Evolutionary conservation across 2,888 invertebrate genomes (phyloP), one percentile per base, ranked within the genome.

Genomic region (Orthosia cruda): DNA sequence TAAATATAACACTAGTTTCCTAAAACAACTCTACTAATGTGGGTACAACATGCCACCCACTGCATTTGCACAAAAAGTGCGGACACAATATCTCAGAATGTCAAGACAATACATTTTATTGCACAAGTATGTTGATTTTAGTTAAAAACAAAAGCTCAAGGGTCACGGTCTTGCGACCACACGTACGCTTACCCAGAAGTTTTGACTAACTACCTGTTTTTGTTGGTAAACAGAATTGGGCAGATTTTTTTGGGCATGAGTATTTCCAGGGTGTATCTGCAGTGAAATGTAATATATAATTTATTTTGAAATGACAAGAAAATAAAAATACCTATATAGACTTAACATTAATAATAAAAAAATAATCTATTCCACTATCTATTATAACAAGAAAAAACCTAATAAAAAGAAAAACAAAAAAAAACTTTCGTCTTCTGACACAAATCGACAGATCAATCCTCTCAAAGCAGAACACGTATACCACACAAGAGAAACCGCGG

Each of bases 101-200:
- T 79, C 85, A 83, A 80, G 81, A 89, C 90, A 91, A 91, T 87
- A 84, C 76, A 83, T 86, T 87, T 88, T 86, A 87, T 86, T 86
- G 88, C 89, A 81, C 83, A 89, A 88, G 86, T 81, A 91, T 95
- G 93, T 95, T 94, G 92, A 91, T 86, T 92, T 93, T 91, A 71
- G 77, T 83, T 88, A 87, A 88, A 91, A 89, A 87, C 89, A 91
- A 82, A 86, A 88, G 86, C 58, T 57, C 54, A 74, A 73, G 80
- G 89, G 90, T 89, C 87, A 83, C 82, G 94, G 91, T 54, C 26
- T 50, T 4, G 13, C 50, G 81, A 81, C 95, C 96, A 94, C 95
- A 95, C 95, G 92, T 88, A 91, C 82, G 87, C 85, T 83, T 79
- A 74, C 69, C 74, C 65, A 73, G 87, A 86, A 86, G 80, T 70